Evolutionary conservation across 2,888 invertebrate genomes (phyloP), one percentile per base, ranked within the genome.

Genomic region (Kuschelorhynchus macadamiae): DNA sequence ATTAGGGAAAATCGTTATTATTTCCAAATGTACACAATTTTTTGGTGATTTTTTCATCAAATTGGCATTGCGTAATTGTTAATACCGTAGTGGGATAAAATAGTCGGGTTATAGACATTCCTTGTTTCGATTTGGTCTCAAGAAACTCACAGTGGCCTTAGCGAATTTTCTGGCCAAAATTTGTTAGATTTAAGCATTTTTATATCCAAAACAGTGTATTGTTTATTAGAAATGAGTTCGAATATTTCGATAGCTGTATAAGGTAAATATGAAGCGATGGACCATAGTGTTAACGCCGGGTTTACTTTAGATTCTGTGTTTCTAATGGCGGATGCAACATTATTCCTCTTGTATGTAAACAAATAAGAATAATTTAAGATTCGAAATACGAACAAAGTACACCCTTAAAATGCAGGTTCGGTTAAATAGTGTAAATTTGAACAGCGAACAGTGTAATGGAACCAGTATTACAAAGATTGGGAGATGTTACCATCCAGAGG

Each of bases 401-500:
- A 8, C 8, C 5, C 2, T 21, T 20, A 21, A 18, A 46, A 55
- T 65, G 56, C 30, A 33, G 52, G 5, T 42, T 50, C 39, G 32
- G 42, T 52, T 25, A 57, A 41, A 30, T 42, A 42, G 14, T 36
- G 12, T 8, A 18, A 25, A 32, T 7, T 36, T 12, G 7, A 2
- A 3, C 2, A 53, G 20, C 30, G 14, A 41, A 53, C 25, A 59
- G 61, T 70, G 71, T 75, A 67, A 85, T 87, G 85, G 87, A 87
- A 79, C 86, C 86, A 71, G 85, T 86, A 77, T 80, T 88, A 67
- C 86, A 86, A 74, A 83, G 86, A 75, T 86, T 88, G 70, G 88
- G 88, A 75, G 88, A 88, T 85, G 88, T 88, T 76, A 88, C 87
- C 42, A 87, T 88, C 75, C 87, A 88, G 79, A 82, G 87, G 70